Percentiles rank a stretch among this genome's conserved stretches.
phyloP scores from a whole-genome alignment of 2,888 invertebrate species.

The Torymus auratus region DNA sequence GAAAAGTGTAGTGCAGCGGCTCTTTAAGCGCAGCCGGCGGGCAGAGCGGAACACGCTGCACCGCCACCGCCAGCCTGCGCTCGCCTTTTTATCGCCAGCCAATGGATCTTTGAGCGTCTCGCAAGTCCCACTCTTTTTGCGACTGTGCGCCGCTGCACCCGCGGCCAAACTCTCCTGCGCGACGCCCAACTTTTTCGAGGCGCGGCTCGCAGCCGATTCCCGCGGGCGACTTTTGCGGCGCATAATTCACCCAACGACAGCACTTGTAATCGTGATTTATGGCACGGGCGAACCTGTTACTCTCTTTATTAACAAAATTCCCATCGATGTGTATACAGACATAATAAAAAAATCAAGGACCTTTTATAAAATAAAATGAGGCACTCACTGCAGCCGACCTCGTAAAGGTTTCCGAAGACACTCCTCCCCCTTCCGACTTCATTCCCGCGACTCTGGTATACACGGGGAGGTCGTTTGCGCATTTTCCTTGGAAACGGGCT shows the following conservation, averaged over 20 bases:
- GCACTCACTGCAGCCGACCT: neutral
- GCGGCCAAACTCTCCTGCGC: neutral
- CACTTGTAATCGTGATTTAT: neutral
- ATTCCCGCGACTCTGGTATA: neutral
- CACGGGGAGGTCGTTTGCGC: slow-evolving; percentile 43
- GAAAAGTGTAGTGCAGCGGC: slow-evolving; percentile 31
- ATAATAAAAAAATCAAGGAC: too few relatives aligned
- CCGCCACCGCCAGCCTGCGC: neutral
- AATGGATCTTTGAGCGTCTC: slow-evolving; percentile 53
- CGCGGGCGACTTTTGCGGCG: neutral
- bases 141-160: neutral
- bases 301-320: slow-evolving; percentile 11
- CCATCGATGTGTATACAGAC: neutral
- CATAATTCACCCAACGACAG: slow-evolving; percentile 4
- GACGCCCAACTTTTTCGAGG: neutral
- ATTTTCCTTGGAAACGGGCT: neutral
- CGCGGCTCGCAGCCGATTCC: neutral
- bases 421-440: neutral
- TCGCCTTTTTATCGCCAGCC: slow-evolving; percentile 58
- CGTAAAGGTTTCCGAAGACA: neutral
- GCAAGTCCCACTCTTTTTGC: neutral
- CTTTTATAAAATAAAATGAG: too few relatives aligned
- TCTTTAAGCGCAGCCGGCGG: slow-evolving; percentile 59
- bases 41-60: slow-evolving; percentile 20
- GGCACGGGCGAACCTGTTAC: neutral